Evolutionary conservation across 1,140 invertebrate genomes (phyloP).

Genomic region (Drosophila kepulauana): DNA sequence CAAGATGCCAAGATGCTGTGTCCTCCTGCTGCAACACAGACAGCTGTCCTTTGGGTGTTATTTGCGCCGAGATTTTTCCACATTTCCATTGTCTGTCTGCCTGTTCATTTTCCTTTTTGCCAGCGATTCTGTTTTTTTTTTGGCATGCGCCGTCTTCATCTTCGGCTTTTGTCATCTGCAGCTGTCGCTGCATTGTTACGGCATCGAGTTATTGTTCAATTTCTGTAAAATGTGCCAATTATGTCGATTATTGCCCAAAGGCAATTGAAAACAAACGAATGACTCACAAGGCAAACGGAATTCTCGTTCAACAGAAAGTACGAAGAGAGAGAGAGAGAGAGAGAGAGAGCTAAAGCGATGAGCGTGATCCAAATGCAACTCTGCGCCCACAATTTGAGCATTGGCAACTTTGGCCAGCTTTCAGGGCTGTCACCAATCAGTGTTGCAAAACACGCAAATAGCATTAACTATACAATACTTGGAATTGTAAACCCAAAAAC

Average conservation of each 20-base stretch:
- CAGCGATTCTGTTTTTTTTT: conserved; percentile 39
- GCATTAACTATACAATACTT: no score
- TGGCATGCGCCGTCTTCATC: conserved; percentile 59
- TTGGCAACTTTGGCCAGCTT: conserved; percentile 13
- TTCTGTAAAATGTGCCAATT: conserved; percentile 69
- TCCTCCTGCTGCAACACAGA: conserved; percentile 38
- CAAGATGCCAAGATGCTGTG: conserved; percentile 19
- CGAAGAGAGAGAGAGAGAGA: background rate
- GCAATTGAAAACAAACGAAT: conserved; percentile 29
- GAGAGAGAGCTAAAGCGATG: background rate
- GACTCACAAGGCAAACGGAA: background rate
- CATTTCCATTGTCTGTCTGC: conserved; percentile 66
- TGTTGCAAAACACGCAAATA: background rate
- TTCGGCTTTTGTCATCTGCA: conserved; percentile 50
- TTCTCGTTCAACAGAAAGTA: no score
- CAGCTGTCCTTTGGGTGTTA: conserved; percentile 75
- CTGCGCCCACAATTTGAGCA: background rate
- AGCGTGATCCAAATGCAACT: conserved; percentile 10
- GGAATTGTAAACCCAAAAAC: no score
- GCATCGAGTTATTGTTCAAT: conserved; percentile 40
- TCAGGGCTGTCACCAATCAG: background rate
- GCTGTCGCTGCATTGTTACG: conserved; percentile 49
- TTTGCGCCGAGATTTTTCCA: conserved; percentile 68
- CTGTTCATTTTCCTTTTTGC: conserved; percentile 17
- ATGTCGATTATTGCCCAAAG: conserved; percentile 59